These are phyloP conservation scores for Ganaspis sp. DNA, from an alignment of 1,140 invertebrate species.

Conservation along the genomic window DNA sequence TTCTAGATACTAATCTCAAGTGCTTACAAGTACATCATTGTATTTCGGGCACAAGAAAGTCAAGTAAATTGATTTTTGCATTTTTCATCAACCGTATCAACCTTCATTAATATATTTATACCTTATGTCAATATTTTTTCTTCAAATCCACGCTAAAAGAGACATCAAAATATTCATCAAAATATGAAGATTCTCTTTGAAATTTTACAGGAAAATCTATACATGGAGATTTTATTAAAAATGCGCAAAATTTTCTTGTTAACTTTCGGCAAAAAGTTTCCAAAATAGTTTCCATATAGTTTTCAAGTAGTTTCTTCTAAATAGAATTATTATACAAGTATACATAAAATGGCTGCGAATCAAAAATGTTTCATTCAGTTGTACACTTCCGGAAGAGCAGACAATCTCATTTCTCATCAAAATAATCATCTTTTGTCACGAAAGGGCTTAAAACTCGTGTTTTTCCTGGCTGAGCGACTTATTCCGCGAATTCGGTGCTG, in stretches of 20 bases:
- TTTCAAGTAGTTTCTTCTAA: no score
- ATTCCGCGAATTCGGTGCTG: conserved; percentile 24
- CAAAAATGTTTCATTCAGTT: conserved; percentile 18
- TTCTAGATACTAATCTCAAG: not conserved
- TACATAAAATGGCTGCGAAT: conserved; percentile 3
- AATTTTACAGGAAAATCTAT: no score
- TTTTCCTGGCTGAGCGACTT: conserved; percentile 26
- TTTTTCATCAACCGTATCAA: no score
- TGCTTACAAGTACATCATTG: not conserved
- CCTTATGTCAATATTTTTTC: not conserved
- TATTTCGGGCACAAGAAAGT: not conserved
- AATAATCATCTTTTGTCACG: conserved; percentile 29
- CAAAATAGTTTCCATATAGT: no score
- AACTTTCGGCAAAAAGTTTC: no score
- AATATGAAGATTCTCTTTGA: no score
- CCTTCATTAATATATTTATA: no score
- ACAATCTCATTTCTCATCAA: conserved; percentile 29
- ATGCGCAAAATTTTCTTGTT: no score
- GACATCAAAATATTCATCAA: no score
- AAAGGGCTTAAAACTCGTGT: conserved; percentile 15
- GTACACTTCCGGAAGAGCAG: conserved; percentile 20
- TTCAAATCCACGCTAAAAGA: not conserved
- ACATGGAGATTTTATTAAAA: no score
- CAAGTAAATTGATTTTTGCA: not conserved
- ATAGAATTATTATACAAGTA: no score